Evolutionary conservation across 2,797 vertebrate genomes (phyloP).

Genomic region (Hemibagrus guttatus): DNA sequence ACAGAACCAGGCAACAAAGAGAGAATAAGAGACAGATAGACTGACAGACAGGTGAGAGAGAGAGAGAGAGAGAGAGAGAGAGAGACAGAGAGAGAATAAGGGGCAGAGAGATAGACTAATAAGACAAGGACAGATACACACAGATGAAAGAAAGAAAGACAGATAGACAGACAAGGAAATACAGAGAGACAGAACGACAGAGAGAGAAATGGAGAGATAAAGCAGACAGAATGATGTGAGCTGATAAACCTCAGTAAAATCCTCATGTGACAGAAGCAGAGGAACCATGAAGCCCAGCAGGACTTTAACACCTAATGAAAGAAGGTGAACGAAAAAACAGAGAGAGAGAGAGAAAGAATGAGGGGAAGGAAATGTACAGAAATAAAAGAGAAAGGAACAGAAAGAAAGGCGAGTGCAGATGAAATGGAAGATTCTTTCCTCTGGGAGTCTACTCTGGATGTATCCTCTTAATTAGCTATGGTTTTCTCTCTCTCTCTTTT

Average conservation of each 20-base stretch:
- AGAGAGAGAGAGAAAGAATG: no score
- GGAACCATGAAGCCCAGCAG: slow-evolving; percentile 10
- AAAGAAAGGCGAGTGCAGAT: slow-evolving; percentile 3
- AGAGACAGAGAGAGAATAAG: not conserved
- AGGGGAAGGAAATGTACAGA: not conserved
- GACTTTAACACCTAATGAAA: slow-evolving; percentile 32
- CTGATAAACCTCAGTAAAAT: slow-evolving; percentile 42
- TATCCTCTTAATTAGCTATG: slow-evolving; percentile 45
- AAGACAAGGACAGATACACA: not conserved
- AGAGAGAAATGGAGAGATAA: not conserved
- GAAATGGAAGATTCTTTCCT: slow-evolving; percentile 14
- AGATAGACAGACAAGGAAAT: not conserved
- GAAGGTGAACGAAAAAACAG: not conserved
- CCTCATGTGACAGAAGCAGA: slow-evolving; percentile 27
- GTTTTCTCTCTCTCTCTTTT: slow-evolving; percentile 17
- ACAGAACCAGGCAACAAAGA: not conserved
- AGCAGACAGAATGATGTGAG: slow-evolving; percentile 28
- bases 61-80: not conserved
- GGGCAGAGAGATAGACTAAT: no score
- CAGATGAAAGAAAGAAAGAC: not conserved
- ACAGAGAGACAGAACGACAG: not conserved
- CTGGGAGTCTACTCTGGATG: slow-evolving; percentile 32
- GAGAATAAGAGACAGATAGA: not conserved
- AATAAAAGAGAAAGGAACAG: not conserved
- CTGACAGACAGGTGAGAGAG: not conserved